Conservation (phyloP, 2,888 invertebrate genomes). For the Drosophila pegasa region DNA sequence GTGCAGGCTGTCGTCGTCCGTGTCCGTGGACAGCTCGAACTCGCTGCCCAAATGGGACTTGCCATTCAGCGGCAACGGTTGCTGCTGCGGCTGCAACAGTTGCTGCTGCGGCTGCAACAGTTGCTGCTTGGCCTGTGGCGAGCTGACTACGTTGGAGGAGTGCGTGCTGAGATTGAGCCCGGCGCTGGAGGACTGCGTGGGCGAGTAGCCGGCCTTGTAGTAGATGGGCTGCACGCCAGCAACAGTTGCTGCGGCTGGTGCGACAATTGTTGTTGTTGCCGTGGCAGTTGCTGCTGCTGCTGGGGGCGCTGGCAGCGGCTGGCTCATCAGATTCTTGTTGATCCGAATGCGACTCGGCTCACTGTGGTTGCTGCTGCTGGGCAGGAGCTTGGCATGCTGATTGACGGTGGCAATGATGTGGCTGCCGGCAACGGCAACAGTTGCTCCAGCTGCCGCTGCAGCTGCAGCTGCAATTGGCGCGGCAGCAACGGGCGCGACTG, state of each 20-base stretch:
- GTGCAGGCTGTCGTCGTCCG: constrained; percentile 88
- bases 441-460: constrained; percentile 27
- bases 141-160: constrained; percentile 82
- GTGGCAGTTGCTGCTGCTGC: constrained; percentile 19
- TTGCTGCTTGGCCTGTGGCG: constrained; percentile 73
- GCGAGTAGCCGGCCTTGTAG: constrained; percentile 70
- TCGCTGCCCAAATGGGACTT: constrained; percentile 86
- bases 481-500: constrained; percentile 39
- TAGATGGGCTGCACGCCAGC: constrained; percentile 42
- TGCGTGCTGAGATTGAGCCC: constrained; percentile 75
- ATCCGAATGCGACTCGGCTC: constrained; percentile 84
- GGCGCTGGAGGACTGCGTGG: constrained; percentile 80
- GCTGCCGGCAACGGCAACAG: constrained; percentile 41
- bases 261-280: constrained; percentile 11
- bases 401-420: constrained; percentile 83
- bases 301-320: constrained; percentile 43
- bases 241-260: constrained; percentile 1
- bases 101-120: constrained; percentile 31
- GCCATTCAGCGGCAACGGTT: constrained; percentile 28
- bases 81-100: constrained; percentile 41
- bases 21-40: constrained; percentile 90
- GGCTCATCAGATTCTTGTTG: constrained; percentile 83
- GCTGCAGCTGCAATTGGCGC: constrained; percentile 16
- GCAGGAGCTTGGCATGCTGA: constrained; percentile 83
- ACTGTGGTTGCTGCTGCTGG: constrained; percentile 70